Base-by-base conservation (phyloP, 2,113 vertebrate species). In the Prunella fulvescens region DNA sequence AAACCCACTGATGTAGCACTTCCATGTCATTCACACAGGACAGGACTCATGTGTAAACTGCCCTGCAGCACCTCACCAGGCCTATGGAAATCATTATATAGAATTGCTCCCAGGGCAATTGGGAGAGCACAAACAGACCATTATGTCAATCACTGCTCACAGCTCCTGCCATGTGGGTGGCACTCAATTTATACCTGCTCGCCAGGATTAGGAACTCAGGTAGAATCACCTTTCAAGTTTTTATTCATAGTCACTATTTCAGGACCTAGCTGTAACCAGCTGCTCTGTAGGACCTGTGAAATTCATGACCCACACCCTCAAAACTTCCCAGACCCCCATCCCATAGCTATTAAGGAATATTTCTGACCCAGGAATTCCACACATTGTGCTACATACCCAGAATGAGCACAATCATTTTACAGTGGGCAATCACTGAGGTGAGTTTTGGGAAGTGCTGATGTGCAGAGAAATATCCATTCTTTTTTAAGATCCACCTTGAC, bases 381-480 rank as follows among this genome's bases (percentile, higher is more conserved):
- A 39, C 0, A 0, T 71, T 86, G 10, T 37, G n/a, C 37, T 66
- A 37, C 66, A 56, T 28, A 47, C 8, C 17, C 35, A 74, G 24
- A 35, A 71, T 1, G 13, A 74, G 9, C 31, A 72, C 17, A 33
- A 48, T 18, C 3, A 72, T 67, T 89, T 89, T 33, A n/a, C 18
- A 79, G 26, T 1, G 0, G 64, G 23, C 40, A 76, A 0, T 60
- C 57, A 64, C 25, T 56, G 57, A 67, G 19, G 73, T 37, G n/a
- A 74, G 9, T 66, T 90, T 67, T 53, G 53, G 40, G 72, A 93
- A 84, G 19, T 45, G 39, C 64, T 95, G 83, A 78, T 87, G 12
- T 37, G 25, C 70, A 64, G 17, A 81, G 66, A 87, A 94, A 60
- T 28, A 18, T n/a, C n/a, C 40, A 14, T 76, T 89, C 61, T 71